Base-by-base conservation (phyloP, 2,888 invertebrate species). In the Ophonus ardosiacus region DNA sequence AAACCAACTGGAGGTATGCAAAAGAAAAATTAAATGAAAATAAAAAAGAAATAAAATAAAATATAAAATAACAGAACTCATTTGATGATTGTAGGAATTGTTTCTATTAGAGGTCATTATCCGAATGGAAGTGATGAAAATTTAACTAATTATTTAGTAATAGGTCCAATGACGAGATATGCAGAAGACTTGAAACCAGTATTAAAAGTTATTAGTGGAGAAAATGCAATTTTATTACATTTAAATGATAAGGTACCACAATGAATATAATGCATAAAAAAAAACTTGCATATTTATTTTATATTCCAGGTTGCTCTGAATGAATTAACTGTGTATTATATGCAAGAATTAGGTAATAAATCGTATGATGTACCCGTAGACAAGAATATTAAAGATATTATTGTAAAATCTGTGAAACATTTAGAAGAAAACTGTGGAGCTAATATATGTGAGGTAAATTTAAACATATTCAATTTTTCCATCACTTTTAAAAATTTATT, bases 81-180 rank as follows among this genome's bases (percentile, higher is more conserved):
- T 31, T 3, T 31, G 31, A 31, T 5, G 31, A 31, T 31, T 88
- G 0, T 88, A 94, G 94, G 93, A 78, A 89, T 93, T 78, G 91
- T 93, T 63, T 90, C 95, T 0, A 92, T 93, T 24, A 91, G 91
- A 0, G 95, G 95, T 0, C 95, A 95, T 90, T 93, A 93, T 86
- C 96, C 96, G 0, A 90, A 90, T 0, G 89, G 92, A 0, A 88
- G 89, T 0, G 94, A 94, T 87, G 90, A 91, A 8, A 88, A 90
- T 5, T 94, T 93, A 88, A 87, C 90, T 0, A 90, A 92, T 76
- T 93, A 92, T 88, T 90, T 95, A 24, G 92, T 93, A 0, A 88
- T 95, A 56, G 96, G 96, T 0, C 98, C 98, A 0, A 94, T 98
- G 92, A 92, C 95, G 31, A 93, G 97, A n/a, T 95, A 94, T 88